Evolutionary conservation across 2,797 vertebrate species (phyloP), one percentile per base, ranked within the genome.

Genomic region (Myioborus melanocephalus): DNA sequence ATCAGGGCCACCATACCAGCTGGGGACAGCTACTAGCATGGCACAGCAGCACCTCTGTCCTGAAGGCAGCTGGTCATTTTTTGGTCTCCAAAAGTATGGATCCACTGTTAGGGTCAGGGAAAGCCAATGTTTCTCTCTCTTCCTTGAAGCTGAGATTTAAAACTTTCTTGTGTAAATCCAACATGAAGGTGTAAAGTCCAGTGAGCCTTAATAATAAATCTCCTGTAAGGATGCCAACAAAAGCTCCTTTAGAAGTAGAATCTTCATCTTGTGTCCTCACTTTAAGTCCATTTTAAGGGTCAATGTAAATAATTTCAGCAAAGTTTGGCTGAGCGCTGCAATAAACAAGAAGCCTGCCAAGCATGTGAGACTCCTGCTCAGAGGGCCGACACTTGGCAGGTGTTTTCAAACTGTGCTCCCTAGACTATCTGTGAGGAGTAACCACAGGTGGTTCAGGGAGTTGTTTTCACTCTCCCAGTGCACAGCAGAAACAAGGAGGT

Each of bases 401-500:
- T 75, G 47, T 90, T 95, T 87, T 79, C 92, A 94, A 83, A 87
- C 26, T 50, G 4, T 66, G 14, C 35, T 94, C 87, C 73, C 56
- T 12, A 59, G 85, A 65, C 68, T 90, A 9, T 32, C 46, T 57
- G 82, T 64, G 70, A 75, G 56, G 91, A 94, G 79, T 87, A 94
- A 89, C 93, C 2, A 5, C 92, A 95, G 91, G 95, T 92, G 83
- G 81, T 83, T 93, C 41, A 39, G 77, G 61, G 86, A 96, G 88
- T 85, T 86, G 90, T 94, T 96, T 93, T 83, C 79, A 39, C 47
- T 90, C 92, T 86, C 85, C 77, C 59, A 50, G 80, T 53, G 77
- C 92, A 86, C 79, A 91, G 72, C 63, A 90, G 66, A 94, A 91
- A 95, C 85, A 96, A 92, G 90, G 66, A 95, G 79, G 85, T 12